Percentiles rank a stretch among this genome's conserved stretches.
These are phyloP conservation scores for Drosophila funebris DNA, from an alignment of 1,140 invertebrate genomes.

Conservation along the genomic window DNA sequence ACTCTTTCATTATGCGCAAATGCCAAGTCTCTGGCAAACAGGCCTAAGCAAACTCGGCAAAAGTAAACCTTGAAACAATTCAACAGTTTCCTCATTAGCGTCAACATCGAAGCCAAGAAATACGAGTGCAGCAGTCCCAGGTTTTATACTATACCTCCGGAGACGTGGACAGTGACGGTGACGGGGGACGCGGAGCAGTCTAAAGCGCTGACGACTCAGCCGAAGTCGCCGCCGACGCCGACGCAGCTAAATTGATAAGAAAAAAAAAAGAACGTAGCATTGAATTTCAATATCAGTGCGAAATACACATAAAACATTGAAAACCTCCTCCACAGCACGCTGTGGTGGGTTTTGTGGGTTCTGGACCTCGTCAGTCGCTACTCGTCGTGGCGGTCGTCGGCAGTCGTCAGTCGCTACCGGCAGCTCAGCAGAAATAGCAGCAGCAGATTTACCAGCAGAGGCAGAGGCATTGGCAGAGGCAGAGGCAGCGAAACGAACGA, in stretches of 20 bases:
- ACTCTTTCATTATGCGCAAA: conserved; percentile 79
- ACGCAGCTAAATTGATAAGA: conserved; percentile 53
- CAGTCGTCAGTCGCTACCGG: conserved; percentile 41
- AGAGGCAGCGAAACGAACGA: conserved; percentile 29
- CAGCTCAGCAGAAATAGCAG: conserved; percentile 35
- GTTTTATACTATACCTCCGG: too few species aligned
- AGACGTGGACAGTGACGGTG: neutral
- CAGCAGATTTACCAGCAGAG: neutral
- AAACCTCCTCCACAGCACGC: conserved; percentile 45
- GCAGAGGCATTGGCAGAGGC: neutral
- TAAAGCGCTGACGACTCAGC: conserved; percentile 13
- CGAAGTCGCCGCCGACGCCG: conserved; percentile 17
- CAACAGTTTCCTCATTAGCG: conserved; percentile 78
- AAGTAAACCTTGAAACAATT: conserved; percentile 79
- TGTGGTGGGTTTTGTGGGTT: conserved; percentile 50
- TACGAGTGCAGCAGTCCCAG: conserved; percentile 26
- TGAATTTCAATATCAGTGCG: conserved; percentile 78
- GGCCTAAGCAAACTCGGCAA: conserved; percentile 69
- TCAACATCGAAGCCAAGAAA: conserved; percentile 32
- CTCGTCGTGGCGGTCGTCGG: conserved; percentile 10
- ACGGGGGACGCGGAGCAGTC: too few species aligned
- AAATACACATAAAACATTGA: conserved; percentile 43
- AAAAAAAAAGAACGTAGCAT: conserved; percentile 46
- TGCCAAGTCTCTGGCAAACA: conserved; percentile 63
- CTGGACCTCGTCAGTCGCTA: conserved; percentile 14